Evolutionary conservation across 2,797 vertebrate genomes (phyloP).

Genomic region (Pangasius krempfi): DNA sequence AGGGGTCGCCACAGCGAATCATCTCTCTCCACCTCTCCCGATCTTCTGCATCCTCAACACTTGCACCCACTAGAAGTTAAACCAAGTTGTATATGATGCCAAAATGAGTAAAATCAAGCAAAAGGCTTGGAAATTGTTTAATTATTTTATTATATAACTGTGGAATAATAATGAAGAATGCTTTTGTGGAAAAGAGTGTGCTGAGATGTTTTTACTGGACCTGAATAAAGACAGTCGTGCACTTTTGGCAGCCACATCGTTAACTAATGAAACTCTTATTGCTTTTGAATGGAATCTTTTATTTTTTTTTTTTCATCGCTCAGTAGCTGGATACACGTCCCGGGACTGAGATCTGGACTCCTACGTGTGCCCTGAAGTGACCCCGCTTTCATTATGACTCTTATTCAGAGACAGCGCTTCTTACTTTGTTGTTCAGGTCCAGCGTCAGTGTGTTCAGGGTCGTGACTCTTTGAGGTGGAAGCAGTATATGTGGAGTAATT

Average conservation of each 20-base stretch:
- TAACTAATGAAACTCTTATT: not conserved
- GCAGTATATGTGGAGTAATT: not conserved
- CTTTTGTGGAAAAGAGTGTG: not conserved
- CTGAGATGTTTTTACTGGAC: not conserved
- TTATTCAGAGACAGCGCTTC: not conserved
- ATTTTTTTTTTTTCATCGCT: not conserved
- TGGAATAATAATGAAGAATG: not conserved
- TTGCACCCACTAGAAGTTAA: not conserved
- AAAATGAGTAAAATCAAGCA: not conserved
- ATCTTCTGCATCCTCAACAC: too few relatives aligned
- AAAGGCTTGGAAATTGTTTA: not conserved
- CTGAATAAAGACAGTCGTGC: not conserved
- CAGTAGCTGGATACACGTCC: not conserved
- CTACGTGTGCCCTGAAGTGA: not conserved
- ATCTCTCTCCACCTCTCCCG: too few relatives aligned
- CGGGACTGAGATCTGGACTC: not conserved
- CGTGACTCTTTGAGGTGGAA: not conserved
- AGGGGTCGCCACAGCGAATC: too few relatives aligned
- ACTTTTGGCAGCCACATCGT: too few relatives aligned
- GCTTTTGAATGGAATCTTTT: not conserved
- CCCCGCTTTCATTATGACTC: not conserved
- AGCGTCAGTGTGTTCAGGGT: not conserved
- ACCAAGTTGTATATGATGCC: not conserved
- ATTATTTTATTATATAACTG: not conserved
- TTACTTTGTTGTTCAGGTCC: not conserved